Evolutionary conservation across 2,888 invertebrate species (phyloP), one percentile per base, ranked within the genome.

Genomic region (Pseudanteris insignis): DNA sequence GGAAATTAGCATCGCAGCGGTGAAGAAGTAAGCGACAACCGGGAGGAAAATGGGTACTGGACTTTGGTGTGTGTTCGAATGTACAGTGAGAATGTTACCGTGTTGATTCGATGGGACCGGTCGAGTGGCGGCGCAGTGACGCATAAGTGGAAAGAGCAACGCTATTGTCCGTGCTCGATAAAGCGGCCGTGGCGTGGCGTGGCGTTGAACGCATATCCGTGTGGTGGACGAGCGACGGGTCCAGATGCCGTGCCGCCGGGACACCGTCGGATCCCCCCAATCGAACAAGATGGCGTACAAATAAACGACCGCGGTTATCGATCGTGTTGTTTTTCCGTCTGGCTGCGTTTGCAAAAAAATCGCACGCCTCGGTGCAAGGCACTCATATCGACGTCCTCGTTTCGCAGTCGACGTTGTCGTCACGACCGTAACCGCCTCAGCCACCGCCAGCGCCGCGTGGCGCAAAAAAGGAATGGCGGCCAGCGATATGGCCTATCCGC

Each of bases 41-140:
- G n/a, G n/a, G n/a, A n/a, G n/a, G n/a, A n/a, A n/a, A n/a, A n/a
- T n/a, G n/a, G n/a, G n/a, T n/a, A n/a, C n/a, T n/a, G n/a, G n/a
- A n/a, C n/a, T n/a, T n/a, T n/a, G n/a, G n/a, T n/a, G n/a, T n/a
- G n/a, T n/a, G n/a, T n/a, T n/a, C n/a, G n/a, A n/a, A n/a, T n/a
- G n/a, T n/a, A n/a, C n/a, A n/a, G n/a, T n/a, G n/a, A n/a, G n/a
- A n/a, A n/a, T n/a, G n/a, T 70, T 69, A 70, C 59, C 71, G 67
- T 71, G 73, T 73, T 74, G 74, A 75, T 76, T 76, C 76, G 76
- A 76, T 76, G 72, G 67, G 57, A 68, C 69, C 71, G 64, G 70
- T 73, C 67, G 67, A 71, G 69, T 67, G 64, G 62, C 51, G 50
- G 62, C 60, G 57, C 53, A 47, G 63, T 34, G 53, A 64, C 64